These are phyloP conservation scores for Julus scanicus DNA, from an alignment of 2,888 invertebrate species.

Conservation along the genomic window DNA sequence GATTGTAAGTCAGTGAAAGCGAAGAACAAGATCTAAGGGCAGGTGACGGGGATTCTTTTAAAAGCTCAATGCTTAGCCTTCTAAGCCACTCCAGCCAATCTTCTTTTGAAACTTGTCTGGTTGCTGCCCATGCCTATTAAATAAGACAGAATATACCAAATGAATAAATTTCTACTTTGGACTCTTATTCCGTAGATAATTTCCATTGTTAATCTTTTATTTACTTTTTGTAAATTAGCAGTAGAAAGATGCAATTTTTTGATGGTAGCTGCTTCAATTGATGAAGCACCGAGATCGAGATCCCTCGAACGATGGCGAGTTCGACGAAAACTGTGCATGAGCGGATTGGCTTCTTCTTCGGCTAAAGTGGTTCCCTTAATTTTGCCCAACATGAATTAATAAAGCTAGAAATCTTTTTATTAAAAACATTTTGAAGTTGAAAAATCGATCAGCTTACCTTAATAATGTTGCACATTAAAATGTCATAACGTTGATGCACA, in stretches of 20 bases:
- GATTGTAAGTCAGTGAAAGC: conserved; percentile 92
- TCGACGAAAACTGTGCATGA: conserved; percentile 73
- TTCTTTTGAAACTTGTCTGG: conserved; percentile 92
- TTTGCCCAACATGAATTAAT: not conserved
- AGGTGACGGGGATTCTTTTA: conserved; percentile 95
- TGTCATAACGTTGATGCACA: conserved; percentile 80
- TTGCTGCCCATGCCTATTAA: conserved; percentile 83
- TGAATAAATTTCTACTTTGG: no score
- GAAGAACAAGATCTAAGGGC: conserved; percentile 92
- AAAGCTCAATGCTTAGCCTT: conserved; percentile 88
- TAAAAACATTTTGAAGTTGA: not conserved
- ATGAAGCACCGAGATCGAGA: conserved; percentile 70
- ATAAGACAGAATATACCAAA: not conserved
- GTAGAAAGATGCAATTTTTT: conserved; percentile 84
- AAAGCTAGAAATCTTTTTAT: not conserved
- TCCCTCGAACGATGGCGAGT: conserved; percentile 79
- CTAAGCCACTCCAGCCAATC: conserved; percentile 99
- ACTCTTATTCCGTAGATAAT: no score
- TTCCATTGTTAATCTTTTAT: not conserved
- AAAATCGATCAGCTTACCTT: conserved; percentile 62
- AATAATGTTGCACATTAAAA: conserved; percentile 70
- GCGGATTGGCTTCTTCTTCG: conserved; percentile 78
- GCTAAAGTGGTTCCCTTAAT: conserved; percentile 71
- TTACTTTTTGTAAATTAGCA: conserved; percentile 79
- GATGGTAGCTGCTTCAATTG: conserved; percentile 78